Evolutionary conservation across 2,113 vertebrate species (phyloP), one percentile per base, ranked within the genome.

Genomic region (Cyprinodon tularosa): DNA sequence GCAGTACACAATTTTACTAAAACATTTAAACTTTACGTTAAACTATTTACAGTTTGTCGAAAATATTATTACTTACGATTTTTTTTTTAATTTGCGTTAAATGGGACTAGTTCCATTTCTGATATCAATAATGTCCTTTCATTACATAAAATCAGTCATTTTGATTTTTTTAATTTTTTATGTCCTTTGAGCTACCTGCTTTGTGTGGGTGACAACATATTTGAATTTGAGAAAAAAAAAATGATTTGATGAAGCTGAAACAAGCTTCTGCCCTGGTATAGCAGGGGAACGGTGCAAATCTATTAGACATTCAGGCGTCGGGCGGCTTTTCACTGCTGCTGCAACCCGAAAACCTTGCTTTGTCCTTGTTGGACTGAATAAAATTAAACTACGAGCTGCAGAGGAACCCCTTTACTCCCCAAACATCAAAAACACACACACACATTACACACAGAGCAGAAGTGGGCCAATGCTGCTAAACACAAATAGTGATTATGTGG

Each of bases 281-380:
- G 62, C 12, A 29, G 20, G 20, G 69, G 60, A 83, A 73, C 12
- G 67, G 66, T 17, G 79, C 64, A 68, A 10, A 76, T 72, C 42
- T 62, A 83, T 90, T 78, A 92, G 91, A 90, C 90, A 92, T 90
- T 84, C 87, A 88, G 90, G 90, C 88, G 90, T 87, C 91, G 0
- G 48, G 84, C 68, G 69, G 79, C 81, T 88, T 89, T 85, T 83
- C 77, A 80, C 72, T 59, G 62, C 57, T 74, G 76, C 82, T 59
- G 14, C 71, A 81, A 82, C 82, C 64, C 80, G 66, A 66, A 89
- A 89, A 85, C 81, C 20, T 61, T 3, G 71, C 85, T 91, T 91
- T 92, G 89, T 90, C 82, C 84, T 72, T 61, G 0, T 4, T 0
- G 22, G 47, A 65, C 53, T 89, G 91, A 91, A 92, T 88, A 80